Conservation (phyloP, 2,888 invertebrate species). For the Leptinotarsa tumamoca region DNA sequence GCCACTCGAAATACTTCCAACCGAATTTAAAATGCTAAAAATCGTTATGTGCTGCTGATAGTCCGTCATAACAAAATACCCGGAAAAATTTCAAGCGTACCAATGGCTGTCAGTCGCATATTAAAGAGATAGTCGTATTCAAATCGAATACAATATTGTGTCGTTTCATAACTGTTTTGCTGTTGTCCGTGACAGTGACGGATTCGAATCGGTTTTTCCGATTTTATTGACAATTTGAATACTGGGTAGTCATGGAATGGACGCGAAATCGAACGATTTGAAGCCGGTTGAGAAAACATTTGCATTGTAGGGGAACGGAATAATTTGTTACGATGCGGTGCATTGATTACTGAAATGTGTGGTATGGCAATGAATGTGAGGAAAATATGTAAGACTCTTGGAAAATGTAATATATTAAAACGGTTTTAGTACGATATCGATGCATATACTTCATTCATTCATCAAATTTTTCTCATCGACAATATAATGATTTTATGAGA, state of each 20-base stretch:
- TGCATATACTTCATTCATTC: too few relatives aligned
- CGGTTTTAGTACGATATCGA: too few relatives aligned
- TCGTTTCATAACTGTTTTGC: constrained; percentile 21
- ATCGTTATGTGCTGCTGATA: constrained; percentile 14
- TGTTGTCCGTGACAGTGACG: constrained; percentile 24
- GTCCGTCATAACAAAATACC: constrained; percentile 2
- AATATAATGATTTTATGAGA: too few relatives aligned
- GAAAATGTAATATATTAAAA: too few relatives aligned
- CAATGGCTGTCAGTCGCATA: constrained; percentile 19
- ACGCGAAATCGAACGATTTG: constrained; percentile 3
- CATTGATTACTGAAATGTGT: too few relatives aligned
- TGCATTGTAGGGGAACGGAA: neutral
- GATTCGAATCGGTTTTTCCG: constrained; percentile 13
- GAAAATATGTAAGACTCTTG: too few relatives aligned
- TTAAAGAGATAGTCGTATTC: constrained; percentile 24
- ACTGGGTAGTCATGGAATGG: neutral
- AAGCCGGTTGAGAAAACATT: neutral
- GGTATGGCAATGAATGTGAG: too few relatives aligned
- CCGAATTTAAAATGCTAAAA: constrained; percentile 10
- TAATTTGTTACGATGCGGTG: neutral
- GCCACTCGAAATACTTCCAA: neutral
- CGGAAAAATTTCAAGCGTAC: constrained; percentile 8
- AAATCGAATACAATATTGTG: constrained; percentile 24
- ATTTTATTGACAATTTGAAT: constrained; percentile 23
- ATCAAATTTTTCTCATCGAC: too few relatives aligned